phyloP scores from a whole-genome alignment of 2,888 invertebrate genomes.

The Xestia ashworthii region DNA sequence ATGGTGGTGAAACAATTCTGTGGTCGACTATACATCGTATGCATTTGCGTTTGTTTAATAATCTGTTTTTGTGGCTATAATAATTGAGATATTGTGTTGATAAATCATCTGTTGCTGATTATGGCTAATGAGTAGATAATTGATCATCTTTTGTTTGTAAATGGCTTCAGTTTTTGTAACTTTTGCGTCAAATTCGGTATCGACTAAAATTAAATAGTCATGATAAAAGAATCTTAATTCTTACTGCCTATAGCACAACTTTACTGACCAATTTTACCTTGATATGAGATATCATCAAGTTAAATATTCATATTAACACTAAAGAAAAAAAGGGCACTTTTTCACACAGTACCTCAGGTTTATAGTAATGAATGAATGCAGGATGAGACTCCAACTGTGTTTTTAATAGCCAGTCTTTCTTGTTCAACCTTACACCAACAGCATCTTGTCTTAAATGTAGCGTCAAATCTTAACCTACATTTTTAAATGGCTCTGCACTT shows the following conservation, averaged over 20 bases:
- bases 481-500: conserved; percentile 22
- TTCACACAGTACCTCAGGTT: background rate
- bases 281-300: no score
- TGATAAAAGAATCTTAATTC: background rate
- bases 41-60: background rate
- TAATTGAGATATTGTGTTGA: background rate
- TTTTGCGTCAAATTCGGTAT: background rate
- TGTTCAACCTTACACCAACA: background rate
- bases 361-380: background rate
- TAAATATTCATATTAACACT: background rate
- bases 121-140: background rate
- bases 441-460: conserved; percentile 15
- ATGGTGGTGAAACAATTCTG: background rate
- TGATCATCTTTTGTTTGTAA: background rate
- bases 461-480: conserved; percentile 29
- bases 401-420: conserved; percentile 1
- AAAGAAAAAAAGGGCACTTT: background rate
- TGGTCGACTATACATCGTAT: background rate
- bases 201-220: background rate
- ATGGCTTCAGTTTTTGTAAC: background rate
- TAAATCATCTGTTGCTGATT: background rate
- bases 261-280: background rate
- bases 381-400: background rate
- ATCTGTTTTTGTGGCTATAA: background rate
- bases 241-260: background rate